Evolutionary conservation across 2,113 vertebrate species (phyloP), one percentile per base, ranked within the genome.

Genomic region (Periophthalmodon schlosseri): DNA sequence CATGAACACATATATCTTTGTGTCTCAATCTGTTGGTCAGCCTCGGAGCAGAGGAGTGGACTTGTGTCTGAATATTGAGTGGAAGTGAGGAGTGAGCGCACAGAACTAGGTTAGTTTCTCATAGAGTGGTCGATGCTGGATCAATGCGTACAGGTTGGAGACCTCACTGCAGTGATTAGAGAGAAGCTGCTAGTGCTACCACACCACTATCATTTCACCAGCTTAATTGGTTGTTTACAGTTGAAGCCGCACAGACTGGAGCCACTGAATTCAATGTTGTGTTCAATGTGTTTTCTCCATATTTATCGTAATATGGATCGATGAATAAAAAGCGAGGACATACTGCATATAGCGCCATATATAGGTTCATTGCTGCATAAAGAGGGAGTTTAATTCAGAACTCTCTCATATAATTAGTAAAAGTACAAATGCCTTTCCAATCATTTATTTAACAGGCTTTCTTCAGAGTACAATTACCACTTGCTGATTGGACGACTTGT

Each of bases 61-160:
- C 73, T 80, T 76, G 79, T 75, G 82, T 88, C 74, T 70, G 81
- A 82, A 83, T 89, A 92, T 90, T 9, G 85, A 92, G 82, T 83
- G 78, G 68, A 70, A 69, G 70, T 57, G 75, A 57, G 79, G 73
- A 86, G 81, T 64, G 68, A 79, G 81, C 82, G 75, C 68, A 66
- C 50, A 81, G 82, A 84, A 84, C 74, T 81, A 72, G 76, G 74
- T 78, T 81, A 77, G 87, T 91, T 91, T 90, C 91, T 91, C 91
- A 92, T 84, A 73, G 84, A 70, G 81, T 67, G 81, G 86, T 92
- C 91, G 70, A 91, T 92, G 80, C 63, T 5, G 63, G 84, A 91
- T 92, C 91, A 88, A 91, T 92, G 78, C 73, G 80, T 89, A 82
- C 89, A 90, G 90, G 89, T 89, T 83, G 86, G 82, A 91, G 75